These are phyloP conservation scores for Patella depressa DNA, from an alignment of 2,888 invertebrate genomes.

Conservation along the genomic window DNA sequence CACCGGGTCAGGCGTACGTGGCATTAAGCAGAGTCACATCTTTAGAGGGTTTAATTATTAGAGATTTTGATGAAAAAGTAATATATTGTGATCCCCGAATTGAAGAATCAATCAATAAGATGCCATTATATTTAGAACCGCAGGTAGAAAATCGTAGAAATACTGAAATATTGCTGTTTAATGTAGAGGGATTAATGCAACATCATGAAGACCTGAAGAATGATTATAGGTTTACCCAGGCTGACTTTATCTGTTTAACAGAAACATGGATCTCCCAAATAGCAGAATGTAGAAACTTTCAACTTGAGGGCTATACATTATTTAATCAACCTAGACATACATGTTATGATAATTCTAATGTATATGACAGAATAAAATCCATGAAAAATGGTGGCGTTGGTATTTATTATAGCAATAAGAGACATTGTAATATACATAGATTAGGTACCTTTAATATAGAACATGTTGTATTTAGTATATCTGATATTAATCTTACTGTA, in stretches of 20 bases:
- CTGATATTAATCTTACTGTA: too few relatives aligned
- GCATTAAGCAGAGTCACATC: conserved; percentile 32
- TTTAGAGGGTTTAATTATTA: conserved; percentile 20
- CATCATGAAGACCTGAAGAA: neutral
- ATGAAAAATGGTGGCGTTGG: too few relatives aligned
- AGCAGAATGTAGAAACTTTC: neutral
- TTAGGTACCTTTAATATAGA: too few relatives aligned
- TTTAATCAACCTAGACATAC: too few relatives aligned
- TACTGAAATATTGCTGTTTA: neutral
- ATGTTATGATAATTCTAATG: too few relatives aligned
- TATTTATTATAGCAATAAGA: too few relatives aligned
- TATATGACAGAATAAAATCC: too few relatives aligned
- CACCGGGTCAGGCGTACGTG: conserved; percentile 32
- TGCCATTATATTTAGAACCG: conserved; percentile 13
- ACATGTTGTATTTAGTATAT: too few relatives aligned
- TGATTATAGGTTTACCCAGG: neutral
- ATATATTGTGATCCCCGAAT: conserved; percentile 27
- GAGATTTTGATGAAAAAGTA: conserved; percentile 21
- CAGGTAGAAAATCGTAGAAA: neutral
- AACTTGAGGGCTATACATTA: too few relatives aligned
- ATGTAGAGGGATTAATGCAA: neutral
- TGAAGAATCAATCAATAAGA: conserved; percentile 4
- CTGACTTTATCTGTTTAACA: neutral
- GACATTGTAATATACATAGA: too few relatives aligned
- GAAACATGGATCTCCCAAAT: neutral